Evolutionary conservation across 2,113 vertebrate species (phyloP).

Genomic region (Delphinapterus leucas): DNA sequence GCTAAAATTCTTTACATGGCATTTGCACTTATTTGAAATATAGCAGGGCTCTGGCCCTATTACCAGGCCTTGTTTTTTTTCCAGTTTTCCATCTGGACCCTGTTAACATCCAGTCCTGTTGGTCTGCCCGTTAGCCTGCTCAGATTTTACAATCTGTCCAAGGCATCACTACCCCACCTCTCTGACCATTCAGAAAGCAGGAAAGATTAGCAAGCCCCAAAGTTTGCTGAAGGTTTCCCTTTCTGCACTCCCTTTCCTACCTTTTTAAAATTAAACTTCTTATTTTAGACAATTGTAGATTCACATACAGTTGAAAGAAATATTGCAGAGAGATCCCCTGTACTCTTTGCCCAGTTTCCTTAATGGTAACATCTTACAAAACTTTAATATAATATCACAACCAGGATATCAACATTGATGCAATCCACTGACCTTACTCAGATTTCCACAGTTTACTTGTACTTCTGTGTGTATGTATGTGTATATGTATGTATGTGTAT

Average conservation of each 20-base stretch:
- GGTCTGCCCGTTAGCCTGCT: not conserved
- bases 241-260: not conserved
- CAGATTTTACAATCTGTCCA: not conserved
- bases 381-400: not conserved
- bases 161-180: not conserved
- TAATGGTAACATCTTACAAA: not conserved
- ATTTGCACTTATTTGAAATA: not conserved
- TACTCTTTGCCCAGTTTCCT: not conserved
- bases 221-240: not conserved
- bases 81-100: not conserved
- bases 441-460: not conserved
- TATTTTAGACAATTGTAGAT: not conserved
- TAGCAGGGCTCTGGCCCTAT: not conserved
- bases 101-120: not conserved
- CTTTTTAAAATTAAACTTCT: not conserved
- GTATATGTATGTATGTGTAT: not conserved
- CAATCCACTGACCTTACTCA: not conserved
- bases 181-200: not conserved
- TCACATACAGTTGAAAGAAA: not conserved
- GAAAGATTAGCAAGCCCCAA: not conserved
- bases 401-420: not conserved
- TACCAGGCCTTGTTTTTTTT: not conserved
- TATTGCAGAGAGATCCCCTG: not conserved
- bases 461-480: not conserved
- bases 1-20: not conserved